Percentiles rank a stretch among this genome's conserved stretches.
Evolutionary conservation across 2,797 vertebrate species (phyloP).

Genomic region (Amniataba percoides): DNA sequence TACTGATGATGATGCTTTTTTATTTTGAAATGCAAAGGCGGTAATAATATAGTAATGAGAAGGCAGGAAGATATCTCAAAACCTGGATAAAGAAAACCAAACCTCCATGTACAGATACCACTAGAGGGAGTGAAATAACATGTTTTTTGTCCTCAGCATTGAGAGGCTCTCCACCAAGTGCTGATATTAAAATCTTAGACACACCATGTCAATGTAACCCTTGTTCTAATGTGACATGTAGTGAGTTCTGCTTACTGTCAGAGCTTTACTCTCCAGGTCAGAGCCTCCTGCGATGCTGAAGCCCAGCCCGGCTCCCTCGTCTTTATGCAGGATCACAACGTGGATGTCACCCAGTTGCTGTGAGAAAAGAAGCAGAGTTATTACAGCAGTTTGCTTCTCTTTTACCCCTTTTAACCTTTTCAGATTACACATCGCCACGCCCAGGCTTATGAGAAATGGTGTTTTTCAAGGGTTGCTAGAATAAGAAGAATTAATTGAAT

Average conservation of each 20-base stretch:
- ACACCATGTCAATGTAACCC: not conserved
- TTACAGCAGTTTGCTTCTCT: not conserved
- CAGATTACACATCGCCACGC: too few relatives aligned
- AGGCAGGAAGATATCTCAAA: not conserved
- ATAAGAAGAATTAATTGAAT: too few relatives aligned
- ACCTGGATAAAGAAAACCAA: not conserved
- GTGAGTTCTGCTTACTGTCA: slow-evolving; percentile 87
- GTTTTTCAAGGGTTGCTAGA: too few relatives aligned
- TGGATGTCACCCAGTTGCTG: slow-evolving; percentile 94
- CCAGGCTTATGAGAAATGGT: too few relatives aligned
- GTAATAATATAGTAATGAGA: too few relatives aligned
- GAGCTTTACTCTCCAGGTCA: slow-evolving; percentile 92
- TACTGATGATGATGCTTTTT: not conserved
- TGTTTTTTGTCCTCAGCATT: not conserved
- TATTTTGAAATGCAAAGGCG: not conserved
- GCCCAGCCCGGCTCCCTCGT: slow-evolving; percentile 92
- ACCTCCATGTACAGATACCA: not conserved
- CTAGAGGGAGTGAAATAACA: not conserved
- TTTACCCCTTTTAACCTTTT: not conserved
- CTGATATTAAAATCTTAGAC: not conserved
- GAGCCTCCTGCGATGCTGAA: slow-evolving; percentile 95
- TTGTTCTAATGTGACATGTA: not conserved
- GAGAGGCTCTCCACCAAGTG: not conserved
- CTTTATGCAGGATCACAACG: slow-evolving; percentile 94
- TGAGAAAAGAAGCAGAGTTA: slow-evolving; percentile 42